Percentiles rank a stretch among this genome's conserved stretches.
These are phyloP conservation scores for Cyanoliseus patagonus DNA, from an alignment of 2,113 vertebrate species.

Conservation along the genomic window DNA sequence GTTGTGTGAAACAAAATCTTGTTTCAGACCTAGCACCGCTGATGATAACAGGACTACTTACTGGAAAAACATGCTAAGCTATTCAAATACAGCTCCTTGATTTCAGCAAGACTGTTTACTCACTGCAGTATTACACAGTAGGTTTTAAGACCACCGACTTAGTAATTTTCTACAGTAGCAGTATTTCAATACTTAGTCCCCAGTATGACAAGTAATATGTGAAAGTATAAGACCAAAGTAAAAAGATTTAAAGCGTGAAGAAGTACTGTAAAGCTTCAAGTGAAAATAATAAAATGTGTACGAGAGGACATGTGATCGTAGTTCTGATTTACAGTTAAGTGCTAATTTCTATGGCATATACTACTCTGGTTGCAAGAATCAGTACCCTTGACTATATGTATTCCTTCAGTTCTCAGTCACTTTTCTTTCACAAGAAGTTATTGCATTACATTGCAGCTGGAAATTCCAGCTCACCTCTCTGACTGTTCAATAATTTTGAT, in stretches of 20 bases:
- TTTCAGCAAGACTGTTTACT: neutral
- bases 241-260: slow-evolving; percentile 41
- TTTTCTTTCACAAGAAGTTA: neutral
- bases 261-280: slow-evolving; percentile 4
- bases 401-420: neutral
- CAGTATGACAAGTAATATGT: neutral
- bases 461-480: slow-evolving; percentile 26
- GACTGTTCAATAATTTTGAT: neutral
- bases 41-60: neutral
- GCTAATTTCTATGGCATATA: slow-evolving; percentile 5
- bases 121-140: neutral
- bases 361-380: neutral
- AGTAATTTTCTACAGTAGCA: slow-evolving; percentile 51
- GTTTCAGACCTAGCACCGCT: neutral
- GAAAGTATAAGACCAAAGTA: slow-evolving; percentile 32
- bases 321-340: neutral
- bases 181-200: slow-evolving; percentile 68
- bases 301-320: neutral
- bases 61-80: neutral
- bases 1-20: neutral
- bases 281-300: neutral
- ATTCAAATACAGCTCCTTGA: neutral
- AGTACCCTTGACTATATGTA: neutral
- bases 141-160: neutral
- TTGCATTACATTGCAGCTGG: neutral